Evolutionary conservation across 2,797 vertebrate genomes (phyloP).

Genomic region (Sus cebifrons): DNA sequence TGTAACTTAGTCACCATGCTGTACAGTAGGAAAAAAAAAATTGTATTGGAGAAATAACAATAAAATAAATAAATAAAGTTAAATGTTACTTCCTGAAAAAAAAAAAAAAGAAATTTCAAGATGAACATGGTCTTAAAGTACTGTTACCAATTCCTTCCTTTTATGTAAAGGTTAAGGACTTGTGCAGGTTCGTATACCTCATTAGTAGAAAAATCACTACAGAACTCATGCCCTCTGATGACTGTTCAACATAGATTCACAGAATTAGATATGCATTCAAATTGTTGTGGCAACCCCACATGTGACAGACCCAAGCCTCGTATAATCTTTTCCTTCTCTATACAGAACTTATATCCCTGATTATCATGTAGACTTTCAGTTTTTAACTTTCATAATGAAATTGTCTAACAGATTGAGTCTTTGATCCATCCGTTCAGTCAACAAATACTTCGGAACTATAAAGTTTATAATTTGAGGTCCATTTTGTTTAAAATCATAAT

Average conservation of each 20-base stretch:
- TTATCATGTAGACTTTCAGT: neutral
- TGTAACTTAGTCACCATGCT: too few relatives aligned
- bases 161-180: neutral
- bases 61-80: too few relatives aligned
- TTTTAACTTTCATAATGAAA: constrained; percentile 55
- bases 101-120: neutral
- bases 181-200: neutral
- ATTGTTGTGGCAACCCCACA: neutral
- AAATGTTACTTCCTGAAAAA: too few relatives aligned
- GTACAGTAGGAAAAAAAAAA: too few relatives aligned
- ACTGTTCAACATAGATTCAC: neutral
- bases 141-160: constrained; percentile 17
- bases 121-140: neutral
- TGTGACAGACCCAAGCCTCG: neutral
- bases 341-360: neutral
- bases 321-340: neutral
- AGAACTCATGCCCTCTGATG: neutral
- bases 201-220: neutral
- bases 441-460: constrained; percentile 61
- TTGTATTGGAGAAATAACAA: too few relatives aligned
- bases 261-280: neutral
- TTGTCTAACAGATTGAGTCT: constrained; percentile 3
- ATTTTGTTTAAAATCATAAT: constrained; percentile 68
- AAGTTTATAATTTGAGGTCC: constrained; percentile 46
- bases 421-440: constrained; percentile 36